Evolutionary conservation across 1,140 invertebrate genomes (phyloP), one percentile per base, ranked within the genome.

Genomic region (Pygmarrhopalites habei): DNA sequence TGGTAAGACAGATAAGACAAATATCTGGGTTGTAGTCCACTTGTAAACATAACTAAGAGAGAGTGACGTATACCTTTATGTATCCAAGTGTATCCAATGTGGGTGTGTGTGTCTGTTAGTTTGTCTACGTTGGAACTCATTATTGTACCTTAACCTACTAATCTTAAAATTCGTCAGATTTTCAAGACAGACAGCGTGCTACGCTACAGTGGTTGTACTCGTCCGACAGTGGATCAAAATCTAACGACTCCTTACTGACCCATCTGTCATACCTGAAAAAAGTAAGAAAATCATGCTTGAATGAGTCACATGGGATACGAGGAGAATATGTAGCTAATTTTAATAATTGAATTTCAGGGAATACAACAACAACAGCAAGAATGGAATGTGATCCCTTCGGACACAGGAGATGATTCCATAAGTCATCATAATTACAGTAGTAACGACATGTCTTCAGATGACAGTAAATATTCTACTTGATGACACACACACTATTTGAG

Each of bases 201-300:
- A 59, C 46, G 10, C n/a, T 59, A 44, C 52, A 39, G 1, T 64
- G 62, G 62, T 46, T 64, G 5, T 64, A 64, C 15, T 59, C 56
- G 2, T 30, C 23, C 2, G 57, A 59, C 30, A 23, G 56, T 35
- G 10, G 21, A 47, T 23, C 62, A 35, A 56, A 56, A 28, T 41
- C 62, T 4, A 68, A 62, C 44, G 51, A 68, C 26, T 52, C 62
- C 0, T 29, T 68, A 58, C 41, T 68, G 1, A 52, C 62, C 1
- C 62, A 64, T 58, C 21, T 68, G 52, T 47, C 62, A 14, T 64
- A 51, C 28, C 44, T 68, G 21, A 68, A 68, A 47, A 60, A 68
- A 60, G 66, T 62, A 61, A 47, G 44, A 25, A 21, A 47, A 21
- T 5, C 4, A 47, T 47, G 44, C 5, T 25, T 21, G 5, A 5